Evolutionary conservation across 2,888 invertebrate genomes (phyloP).

Genomic region (Diaperis boleti): DNA sequence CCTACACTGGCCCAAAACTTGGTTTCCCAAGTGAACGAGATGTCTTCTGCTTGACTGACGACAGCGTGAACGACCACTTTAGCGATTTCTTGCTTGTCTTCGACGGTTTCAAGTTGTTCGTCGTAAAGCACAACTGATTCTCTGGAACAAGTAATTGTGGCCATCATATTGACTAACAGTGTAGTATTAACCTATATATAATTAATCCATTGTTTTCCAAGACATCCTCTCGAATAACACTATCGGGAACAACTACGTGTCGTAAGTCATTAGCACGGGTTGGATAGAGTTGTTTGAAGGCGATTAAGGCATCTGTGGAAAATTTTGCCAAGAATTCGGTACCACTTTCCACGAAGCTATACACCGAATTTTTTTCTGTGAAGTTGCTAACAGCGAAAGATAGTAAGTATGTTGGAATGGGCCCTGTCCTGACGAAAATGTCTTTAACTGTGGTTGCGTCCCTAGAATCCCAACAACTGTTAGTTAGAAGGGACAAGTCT

Average conservation of each 20-base stretch:
- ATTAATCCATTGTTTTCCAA: constrained; percentile 92
- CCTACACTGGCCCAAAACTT: constrained; percentile 68
- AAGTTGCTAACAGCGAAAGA: constrained; percentile 21
- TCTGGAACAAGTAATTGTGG: too few relatives aligned
- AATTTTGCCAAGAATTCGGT: constrained; percentile 1
- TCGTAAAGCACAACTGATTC: constrained; percentile 24
- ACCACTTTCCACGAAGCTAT: background rate
- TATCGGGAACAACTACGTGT: constrained; percentile 30
- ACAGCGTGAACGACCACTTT: constrained; percentile 69
- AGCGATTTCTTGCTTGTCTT: constrained; percentile 53
- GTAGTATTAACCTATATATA: constrained; percentile 77
- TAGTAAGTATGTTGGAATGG: constrained; percentile 8
- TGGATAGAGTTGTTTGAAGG: constrained; percentile 1
- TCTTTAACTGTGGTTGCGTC: background rate
- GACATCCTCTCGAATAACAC: constrained; percentile 68
- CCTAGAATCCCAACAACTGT: constrained; percentile 3
- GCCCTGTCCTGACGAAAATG: constrained; percentile 9
- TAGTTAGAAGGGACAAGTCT: background rate
- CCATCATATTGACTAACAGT: too few relatives aligned
- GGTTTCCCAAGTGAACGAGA: constrained; percentile 66
- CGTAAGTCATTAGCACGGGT: constrained; percentile 4
- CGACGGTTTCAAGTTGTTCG: constrained; percentile 3
- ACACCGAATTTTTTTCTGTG: background rate
- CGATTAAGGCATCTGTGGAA: background rate
- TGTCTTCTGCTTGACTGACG: constrained; percentile 70